Evolutionary conservation across 2,113 vertebrate species (phyloP).

Genomic region (Alethe diademata): DNA sequence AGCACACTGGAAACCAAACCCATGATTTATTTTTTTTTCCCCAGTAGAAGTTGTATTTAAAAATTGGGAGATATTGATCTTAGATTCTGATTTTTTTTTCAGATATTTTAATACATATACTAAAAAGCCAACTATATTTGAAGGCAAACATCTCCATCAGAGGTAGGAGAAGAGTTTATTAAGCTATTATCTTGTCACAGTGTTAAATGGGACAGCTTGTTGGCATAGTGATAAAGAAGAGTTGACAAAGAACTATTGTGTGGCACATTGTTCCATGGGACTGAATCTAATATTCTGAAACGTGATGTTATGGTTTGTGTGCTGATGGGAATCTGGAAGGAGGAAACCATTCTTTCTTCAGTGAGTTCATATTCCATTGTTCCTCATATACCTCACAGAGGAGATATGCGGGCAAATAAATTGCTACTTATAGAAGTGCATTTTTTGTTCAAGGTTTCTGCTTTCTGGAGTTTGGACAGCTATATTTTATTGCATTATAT

Average conservation of each 20-base stretch:
- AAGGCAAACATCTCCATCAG: neutral
- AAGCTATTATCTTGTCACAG: neutral
- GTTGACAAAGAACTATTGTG: neutral
- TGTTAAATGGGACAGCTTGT: neutral
- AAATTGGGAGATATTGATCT: neutral
- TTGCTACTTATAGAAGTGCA: neutral
- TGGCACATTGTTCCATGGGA: neutral
- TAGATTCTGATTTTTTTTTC: neutral
- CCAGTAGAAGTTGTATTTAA: neutral
- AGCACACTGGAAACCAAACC: neutral
- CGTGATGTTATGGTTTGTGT: neutral
- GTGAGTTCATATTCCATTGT: neutral
- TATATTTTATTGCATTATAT: neutral
- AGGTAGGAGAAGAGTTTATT: neutral
- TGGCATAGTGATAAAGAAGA: neutral
- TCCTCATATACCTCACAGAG: neutral
- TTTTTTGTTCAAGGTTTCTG: neutral
- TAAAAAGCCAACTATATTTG: neutral
- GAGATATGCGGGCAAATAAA: neutral
- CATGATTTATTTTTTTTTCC: fast-evolving
- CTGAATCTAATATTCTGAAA: neutral
- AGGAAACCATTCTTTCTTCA: conserved; percentile 8
- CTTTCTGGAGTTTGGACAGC: neutral
- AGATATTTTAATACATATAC: neutral
- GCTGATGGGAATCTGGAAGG: neutral